phyloP scores from a whole-genome alignment of 2,797 vertebrate species.

The Cygnus olor region DNA sequence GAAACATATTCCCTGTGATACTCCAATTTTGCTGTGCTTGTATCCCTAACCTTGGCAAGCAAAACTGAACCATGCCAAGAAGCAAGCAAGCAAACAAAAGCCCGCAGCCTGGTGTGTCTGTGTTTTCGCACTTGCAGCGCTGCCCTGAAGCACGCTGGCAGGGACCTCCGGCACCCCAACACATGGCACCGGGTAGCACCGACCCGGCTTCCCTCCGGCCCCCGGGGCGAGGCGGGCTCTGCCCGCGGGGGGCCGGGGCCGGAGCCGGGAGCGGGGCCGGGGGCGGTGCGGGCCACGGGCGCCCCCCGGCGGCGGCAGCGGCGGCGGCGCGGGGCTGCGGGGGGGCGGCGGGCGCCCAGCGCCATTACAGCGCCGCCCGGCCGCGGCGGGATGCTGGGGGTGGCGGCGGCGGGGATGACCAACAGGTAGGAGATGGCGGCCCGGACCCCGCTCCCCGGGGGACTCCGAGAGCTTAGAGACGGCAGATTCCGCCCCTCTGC shows the following conservation, averaged over 20 bases:
- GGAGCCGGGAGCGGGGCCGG: no score
- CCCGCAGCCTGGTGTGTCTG: not conserved
- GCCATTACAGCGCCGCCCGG: no score
- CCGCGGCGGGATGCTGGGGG: conserved; percentile 28
- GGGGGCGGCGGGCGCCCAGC: not conserved
- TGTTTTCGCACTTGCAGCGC: not conserved
- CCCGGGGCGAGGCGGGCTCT: no score
- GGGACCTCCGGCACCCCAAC: no score
- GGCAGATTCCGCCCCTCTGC: no score
- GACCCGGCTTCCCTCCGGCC: no score
- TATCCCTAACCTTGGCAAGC: not conserved
- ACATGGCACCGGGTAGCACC: no score
- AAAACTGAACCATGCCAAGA: not conserved
- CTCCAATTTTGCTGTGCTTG: not conserved
- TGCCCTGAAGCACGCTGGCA: not conserved
- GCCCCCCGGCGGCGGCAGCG: not conserved
- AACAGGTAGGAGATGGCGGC: conserved; percentile 20
- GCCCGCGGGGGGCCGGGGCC: no score
- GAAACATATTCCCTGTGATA: not conserved
- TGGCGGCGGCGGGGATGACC: conserved; percentile 9
- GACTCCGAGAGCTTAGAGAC: no score
- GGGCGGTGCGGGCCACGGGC: no score
- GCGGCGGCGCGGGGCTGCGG: not conserved
- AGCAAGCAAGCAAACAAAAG: not conserved
- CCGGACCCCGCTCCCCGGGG: no score